A percentile compares a stretch with the other conserved stretches of the same genome.
Conservation (phyloP, 2,888 invertebrate species). For the Macrophya alboannulata region DNA sequence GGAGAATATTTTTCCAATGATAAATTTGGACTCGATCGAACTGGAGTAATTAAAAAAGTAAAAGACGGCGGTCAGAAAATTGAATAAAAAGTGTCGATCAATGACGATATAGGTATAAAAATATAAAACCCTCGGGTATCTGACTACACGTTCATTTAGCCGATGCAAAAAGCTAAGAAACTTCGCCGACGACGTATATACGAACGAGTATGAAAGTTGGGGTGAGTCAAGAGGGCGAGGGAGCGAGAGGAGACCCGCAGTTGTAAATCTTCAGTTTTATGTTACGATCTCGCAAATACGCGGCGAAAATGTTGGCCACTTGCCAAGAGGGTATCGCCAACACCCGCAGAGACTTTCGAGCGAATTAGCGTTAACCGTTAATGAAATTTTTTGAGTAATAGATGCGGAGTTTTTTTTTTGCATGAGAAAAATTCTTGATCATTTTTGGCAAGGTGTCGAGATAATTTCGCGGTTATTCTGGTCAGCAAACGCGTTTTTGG, state of each 20-base stretch:
- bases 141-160: slow-evolving; percentile 36
- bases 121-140: slow-evolving; percentile 27
- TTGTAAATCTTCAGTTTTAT: slow-evolving; percentile 72
- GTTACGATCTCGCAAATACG: slow-evolving; percentile 71
- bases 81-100: slow-evolving; percentile 41
- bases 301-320: slow-evolving; percentile 66
- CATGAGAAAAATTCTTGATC: not conserved
- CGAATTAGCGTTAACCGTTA: slow-evolving; percentile 36
- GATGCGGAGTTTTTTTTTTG: not conserved
- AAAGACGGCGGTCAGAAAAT: not conserved
- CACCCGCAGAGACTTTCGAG: not conserved
- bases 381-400: slow-evolving; percentile 54
- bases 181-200: slow-evolving; percentile 58
- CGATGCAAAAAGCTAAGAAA: slow-evolving; percentile 37
- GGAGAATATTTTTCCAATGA: not conserved
- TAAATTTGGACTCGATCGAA: not conserved
- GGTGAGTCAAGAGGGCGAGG: slow-evolving; percentile 59
- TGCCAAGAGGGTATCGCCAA: slow-evolving; percentile 62
- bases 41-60: not conserved
- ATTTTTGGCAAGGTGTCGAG: not conserved
- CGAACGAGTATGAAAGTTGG: slow-evolving; percentile 12
- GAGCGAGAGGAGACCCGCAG: slow-evolving; percentile 63
- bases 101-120: slow-evolving; percentile 32
- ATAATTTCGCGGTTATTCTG: not conserved
- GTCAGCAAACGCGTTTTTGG: not conserved